These are phyloP conservation scores for Pygoscelis adeliae DNA, from an alignment of 2,113 vertebrate species.

Conservation along the genomic window DNA sequence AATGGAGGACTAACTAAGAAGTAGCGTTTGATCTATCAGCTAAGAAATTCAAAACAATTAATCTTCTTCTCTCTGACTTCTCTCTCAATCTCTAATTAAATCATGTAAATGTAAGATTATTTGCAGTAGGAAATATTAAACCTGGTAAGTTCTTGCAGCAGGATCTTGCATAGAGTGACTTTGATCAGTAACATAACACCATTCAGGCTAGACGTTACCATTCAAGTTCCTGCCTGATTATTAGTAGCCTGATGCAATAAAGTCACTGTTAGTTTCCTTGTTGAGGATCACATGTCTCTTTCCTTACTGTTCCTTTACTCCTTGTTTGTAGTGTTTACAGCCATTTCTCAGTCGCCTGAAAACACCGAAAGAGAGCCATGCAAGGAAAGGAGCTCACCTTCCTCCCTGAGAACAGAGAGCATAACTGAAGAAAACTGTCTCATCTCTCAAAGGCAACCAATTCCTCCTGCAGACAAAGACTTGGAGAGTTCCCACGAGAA, in stretches of 20 bases:
- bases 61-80: neutral
- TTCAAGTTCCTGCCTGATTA: neutral
- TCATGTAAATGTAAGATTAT: neutral
- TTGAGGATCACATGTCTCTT: neutral
- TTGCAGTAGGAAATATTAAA: neutral
- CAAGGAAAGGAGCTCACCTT: slow-evolving; percentile 52
- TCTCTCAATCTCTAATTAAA: neutral
- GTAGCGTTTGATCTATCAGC: neutral
- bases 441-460: slow-evolving; percentile 30
- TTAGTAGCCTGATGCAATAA: neutral
- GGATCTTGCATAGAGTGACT: neutral
- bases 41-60: neutral
- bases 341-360: slow-evolving; percentile 42
- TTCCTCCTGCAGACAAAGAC: slow-evolving; percentile 40
- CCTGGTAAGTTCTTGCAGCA: neutral
- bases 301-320: neutral
- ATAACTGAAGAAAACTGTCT: slow-evolving; percentile 43
- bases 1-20: neutral
- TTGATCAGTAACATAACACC: neutral
- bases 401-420: slow-evolving; percentile 2
- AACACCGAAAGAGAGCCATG: slow-evolving; percentile 29
- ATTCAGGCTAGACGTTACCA: neutral
- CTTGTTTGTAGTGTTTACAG: slow-evolving; percentile 15
- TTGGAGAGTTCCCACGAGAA: neutral
- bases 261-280: neutral